Base-by-base conservation (phyloP, 2,888 invertebrate genomes). In the Megastigmus dorsalis region DNA sequence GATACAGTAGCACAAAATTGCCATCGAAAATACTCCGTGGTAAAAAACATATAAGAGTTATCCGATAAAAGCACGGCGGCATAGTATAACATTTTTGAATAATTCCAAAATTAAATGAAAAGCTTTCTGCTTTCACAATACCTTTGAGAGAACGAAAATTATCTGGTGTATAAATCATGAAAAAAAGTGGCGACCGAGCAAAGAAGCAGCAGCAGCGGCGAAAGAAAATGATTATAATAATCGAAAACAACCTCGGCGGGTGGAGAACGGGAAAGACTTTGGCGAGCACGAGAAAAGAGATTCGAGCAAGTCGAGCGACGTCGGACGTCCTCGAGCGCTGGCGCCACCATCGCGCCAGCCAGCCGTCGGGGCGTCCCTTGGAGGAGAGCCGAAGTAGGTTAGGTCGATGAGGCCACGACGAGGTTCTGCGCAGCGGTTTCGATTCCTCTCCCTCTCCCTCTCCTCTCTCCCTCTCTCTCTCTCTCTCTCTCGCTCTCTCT, bases 341-440 rank as follows among this genome's bases (percentile, higher is more conserved):
- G 81, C 82, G 80, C 80, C 79, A 80, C 75, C 78, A 76, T 81
- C 82, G 80, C 9, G 26, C 41, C 62, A 38, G 36, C 43, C 54
- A 62, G 70, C 28, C 79, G 76, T 79, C 79, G 79, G 67, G 77
- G 78, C 79, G 82, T 80, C 80, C 78, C 80, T 77, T 78, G 80
- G 43, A 41, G 65, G 33, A 20, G 28, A 43, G 36, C 43, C 80
- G 79, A 85, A 85, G 84, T 85, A 83, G 85, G 85, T 84, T 84
- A 85, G 84, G 84, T 85, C 85, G 85, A 85, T 84, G 85, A 83
- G 84, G 80, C 84, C 81, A 83, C 83, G 80, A 80, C 80, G 82
- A 77, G 78, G 79, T 84, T 84, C 82, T 84, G 83, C 84, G 84
- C 84, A 85, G 81, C 84, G 82, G 77, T 83, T 81, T 84, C 80